A percentile compares a stretch with the other conserved stretches of the same genome.
These are phyloP conservation scores for Cyanoderma ruficeps DNA, from an alignment of 2,113 vertebrate species.

Conservation along the genomic window DNA sequence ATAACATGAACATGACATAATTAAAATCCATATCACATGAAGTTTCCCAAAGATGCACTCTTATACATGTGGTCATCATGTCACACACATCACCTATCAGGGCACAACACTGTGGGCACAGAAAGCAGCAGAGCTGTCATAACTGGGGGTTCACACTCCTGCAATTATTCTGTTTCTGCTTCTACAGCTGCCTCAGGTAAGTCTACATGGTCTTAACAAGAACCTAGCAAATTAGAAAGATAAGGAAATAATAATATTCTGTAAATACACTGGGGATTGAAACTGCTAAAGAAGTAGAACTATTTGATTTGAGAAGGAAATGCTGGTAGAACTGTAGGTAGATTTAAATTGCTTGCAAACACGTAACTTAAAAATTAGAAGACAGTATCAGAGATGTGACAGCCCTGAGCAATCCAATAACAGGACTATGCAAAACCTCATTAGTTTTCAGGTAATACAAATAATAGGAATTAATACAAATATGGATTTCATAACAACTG, in stretches of 20 bases:
- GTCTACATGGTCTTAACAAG: neutral
- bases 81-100: neutral
- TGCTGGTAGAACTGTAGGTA: neutral
- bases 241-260: neutral
- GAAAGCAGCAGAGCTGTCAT: neutral
- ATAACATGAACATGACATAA: neutral
- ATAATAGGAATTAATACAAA: neutral
- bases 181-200: neutral
- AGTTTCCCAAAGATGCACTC: neutral
- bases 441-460: neutral
- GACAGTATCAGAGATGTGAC: neutral
- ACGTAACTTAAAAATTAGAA: neutral
- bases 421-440: neutral
- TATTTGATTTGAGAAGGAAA: neutral
- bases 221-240: neutral
- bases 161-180: neutral
- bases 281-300: neutral
- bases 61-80: fast-evolving
- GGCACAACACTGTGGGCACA: neutral
- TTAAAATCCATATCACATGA: neutral
- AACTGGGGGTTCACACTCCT: neutral
- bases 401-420: neutral
- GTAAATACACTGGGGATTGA: neutral
- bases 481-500: neutral
- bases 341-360: neutral